Base-by-base conservation (phyloP, 2,113 vertebrate genomes). In the Gobio gobio region DNA sequence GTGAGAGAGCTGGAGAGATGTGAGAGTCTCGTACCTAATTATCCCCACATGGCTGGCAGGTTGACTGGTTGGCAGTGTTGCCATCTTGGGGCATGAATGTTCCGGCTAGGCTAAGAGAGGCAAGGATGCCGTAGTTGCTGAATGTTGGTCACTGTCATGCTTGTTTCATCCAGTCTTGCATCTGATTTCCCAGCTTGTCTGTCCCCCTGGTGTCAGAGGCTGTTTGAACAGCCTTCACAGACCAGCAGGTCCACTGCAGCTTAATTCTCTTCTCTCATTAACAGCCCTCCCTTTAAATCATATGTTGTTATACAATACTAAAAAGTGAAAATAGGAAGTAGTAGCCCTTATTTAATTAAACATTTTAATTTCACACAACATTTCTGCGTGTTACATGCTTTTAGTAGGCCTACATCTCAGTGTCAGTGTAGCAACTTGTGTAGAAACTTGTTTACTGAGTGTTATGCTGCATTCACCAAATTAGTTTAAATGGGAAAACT, bases 61-160 rank as follows among this genome's bases (percentile, higher is more conserved):
- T 83, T 82, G 83, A 83, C 94, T 95, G 94, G 93, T 89, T 94
- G 93, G 93, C 92, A 93, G 91, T 93, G 94, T 94, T 93, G 66
- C 94, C 94, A 94, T 84, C 93, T 93, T 94, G 95, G 93, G 93
- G 93, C 94, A 95, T 93, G 95, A 78, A 72, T 87, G 78, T 85
- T 85, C 95, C 93, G 94, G 93, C 93, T 95, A 94, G 95, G 95
- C 94, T 95, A 93, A 93, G 95, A 95, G 94, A 93, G 93, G 92
- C 94, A 91, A 92, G 91, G 92, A 85, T 94, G 91, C 94, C 92
- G 94, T 95, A 94, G 72, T 80, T 74, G 63, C 84, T 86, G 73
- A 78, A 54, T 83, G 76, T 22, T 85, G 73, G 73, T 93, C 92
- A 95, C 95, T 97, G 96, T 97, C 97, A 95, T 94, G 92, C 91